Conservation (phyloP, 1,140 invertebrate genomes). For the Temnothorax nylanderi region DNA sequence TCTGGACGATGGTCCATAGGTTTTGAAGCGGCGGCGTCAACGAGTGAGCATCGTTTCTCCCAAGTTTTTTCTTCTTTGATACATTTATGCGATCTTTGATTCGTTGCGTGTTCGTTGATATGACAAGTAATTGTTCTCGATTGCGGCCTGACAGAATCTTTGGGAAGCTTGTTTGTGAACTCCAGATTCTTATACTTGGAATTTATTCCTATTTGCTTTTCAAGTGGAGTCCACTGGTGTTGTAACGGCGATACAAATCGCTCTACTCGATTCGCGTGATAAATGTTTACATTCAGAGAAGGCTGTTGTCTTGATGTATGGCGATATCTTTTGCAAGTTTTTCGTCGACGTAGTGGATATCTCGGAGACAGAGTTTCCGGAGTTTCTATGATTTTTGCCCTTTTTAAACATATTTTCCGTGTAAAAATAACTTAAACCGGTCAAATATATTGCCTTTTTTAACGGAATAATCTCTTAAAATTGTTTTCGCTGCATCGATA, state of each 20-base stretch:
- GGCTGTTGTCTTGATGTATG: constrained; percentile 65
- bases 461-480: neutral
- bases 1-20: constrained; percentile 24
- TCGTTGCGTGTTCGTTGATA: constrained; percentile 36
- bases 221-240: constrained; percentile 22
- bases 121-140: constrained; percentile 15
- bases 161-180: constrained; percentile 2
- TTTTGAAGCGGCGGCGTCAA: constrained; percentile 49
- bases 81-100: constrained; percentile 15
- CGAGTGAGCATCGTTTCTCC: constrained; percentile 55
- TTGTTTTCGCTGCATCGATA: neutral
- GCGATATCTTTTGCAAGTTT: constrained; percentile 65
- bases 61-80: constrained; percentile 15
- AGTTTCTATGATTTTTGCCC: constrained; percentile 62
- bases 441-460: neutral
- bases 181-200: neutral
- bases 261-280: constrained; percentile 67
- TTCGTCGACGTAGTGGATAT: constrained; percentile 65
- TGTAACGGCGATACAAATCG: constrained; percentile 16
- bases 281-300: constrained; percentile 76
- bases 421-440: neutral
- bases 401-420: constrained; percentile 42
- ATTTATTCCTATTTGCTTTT: constrained; percentile 10
- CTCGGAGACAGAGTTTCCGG: constrained; percentile 62
- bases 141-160: constrained; percentile 37